Evolutionary conservation across 2,113 vertebrate genomes (phyloP), one percentile per base, ranked within the genome.

Genomic region (Lepus americanus): DNA sequence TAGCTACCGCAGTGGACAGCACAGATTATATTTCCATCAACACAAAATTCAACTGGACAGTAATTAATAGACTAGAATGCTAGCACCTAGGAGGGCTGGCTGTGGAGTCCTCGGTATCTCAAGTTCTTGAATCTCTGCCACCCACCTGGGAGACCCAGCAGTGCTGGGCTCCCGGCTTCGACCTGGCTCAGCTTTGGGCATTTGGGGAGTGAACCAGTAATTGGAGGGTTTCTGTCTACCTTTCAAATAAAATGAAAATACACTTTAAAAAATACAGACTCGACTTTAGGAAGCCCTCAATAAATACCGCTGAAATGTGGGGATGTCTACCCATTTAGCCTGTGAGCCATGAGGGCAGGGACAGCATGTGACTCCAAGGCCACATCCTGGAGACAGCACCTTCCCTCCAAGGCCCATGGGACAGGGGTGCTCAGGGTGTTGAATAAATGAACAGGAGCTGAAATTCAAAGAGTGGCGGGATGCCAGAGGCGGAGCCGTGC

Each of bases 1-100:
- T 77, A 84, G 63, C 67, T 51, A 63, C 49, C 25, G 13, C 53
- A 39, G 2, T 27, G 31, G 19, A 90, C 66, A 91, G 67, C 20
- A 66, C 49, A 91, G 44, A 61, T 33, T n/a, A n/a, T 66, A 85
- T 88, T 72, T 95, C 67, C 81, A 90, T 89, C 74, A 93, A 82
- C 39, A 94, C 51, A 73, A 78, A 70, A 39, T 82, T 87, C 31
- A 27, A 9, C 36, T 89, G 72, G 39, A 81, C 66, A 64, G 44
- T 39, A 86, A 53, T 55, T 33, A 64, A 64, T 29, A 77, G 33
- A 49, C 14, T 59, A 85, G 70, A 80, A 94, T 61, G 77, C 63
- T 63, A 89, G 20, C 64, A 51, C n/a, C 17, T 49, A 19, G 84
- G 55, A 55, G 67, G 33, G 53, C 44, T 44, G 44, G 44, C 44